phyloP scores from a whole-genome alignment of 1,140 invertebrate species.

The Penaeus japonicus region DNA sequence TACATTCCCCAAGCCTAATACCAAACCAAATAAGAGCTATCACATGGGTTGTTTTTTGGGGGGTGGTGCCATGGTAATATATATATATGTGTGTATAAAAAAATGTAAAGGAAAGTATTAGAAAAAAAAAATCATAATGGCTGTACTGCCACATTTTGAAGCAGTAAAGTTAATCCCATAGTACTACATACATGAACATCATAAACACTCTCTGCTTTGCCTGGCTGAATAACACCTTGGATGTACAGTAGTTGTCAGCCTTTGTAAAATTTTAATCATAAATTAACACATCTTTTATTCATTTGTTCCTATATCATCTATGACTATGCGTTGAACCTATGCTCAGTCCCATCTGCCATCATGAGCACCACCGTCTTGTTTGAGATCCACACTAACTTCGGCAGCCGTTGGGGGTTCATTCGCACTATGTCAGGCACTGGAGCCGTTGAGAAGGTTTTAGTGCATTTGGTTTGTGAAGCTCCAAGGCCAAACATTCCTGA shows the following conservation, averaged over 20 bases:
- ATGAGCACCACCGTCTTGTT: conserved; percentile 90
- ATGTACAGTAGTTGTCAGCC: neutral
- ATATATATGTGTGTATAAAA: too few species aligned
- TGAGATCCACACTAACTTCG: conserved; percentile 90
- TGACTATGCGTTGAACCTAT: conserved; percentile 83
- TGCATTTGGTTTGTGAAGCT: conserved; percentile 88
- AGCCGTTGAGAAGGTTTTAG: conserved; percentile 91
- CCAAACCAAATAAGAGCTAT: too few species aligned
- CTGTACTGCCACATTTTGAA: too few species aligned
- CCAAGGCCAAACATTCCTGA: conserved; percentile 90
- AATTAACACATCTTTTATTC: neutral
- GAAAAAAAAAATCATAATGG: too few species aligned
- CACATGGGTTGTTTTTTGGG: too few species aligned
- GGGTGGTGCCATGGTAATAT: too few species aligned
- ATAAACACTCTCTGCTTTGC: neutral
- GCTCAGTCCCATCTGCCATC: conserved; percentile 90
- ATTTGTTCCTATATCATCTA: neutral
- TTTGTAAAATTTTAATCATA: neutral
- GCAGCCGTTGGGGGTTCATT: conserved; percentile 85
- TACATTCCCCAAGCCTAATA: too few species aligned
- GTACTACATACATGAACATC: too few species aligned
- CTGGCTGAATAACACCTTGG: neutral
- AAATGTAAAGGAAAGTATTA: too few species aligned
- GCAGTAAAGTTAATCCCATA: too few species aligned
- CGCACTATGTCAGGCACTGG: conserved; percentile 87